phyloP scores from a whole-genome alignment of 1,140 invertebrate genomes.

The Formica exsecta region DNA sequence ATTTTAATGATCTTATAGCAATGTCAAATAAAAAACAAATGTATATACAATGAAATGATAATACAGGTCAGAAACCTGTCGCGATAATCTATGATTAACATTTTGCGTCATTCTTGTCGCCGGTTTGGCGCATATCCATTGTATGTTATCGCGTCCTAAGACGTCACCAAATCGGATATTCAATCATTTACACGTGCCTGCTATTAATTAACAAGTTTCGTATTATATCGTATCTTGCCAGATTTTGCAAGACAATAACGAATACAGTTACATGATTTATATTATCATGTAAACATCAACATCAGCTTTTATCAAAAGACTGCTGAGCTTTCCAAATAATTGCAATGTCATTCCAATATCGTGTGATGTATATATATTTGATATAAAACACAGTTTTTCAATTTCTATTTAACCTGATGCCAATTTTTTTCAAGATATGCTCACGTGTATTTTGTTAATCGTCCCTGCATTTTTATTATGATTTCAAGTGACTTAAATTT shows the following conservation, averaged over 20 bases:
- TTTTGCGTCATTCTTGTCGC: background rate
- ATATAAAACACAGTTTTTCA: conserved; percentile 9
- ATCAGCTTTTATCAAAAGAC: background rate
- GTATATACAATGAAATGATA: background rate
- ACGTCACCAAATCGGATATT: conserved; percentile 15
- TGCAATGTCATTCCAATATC: background rate
- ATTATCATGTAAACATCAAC: background rate
- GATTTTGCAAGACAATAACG: background rate
- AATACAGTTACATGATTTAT: background rate
- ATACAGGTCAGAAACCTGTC: background rate
- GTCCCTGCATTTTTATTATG: background rate
- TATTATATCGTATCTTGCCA: background rate
- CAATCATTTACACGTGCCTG: background rate
- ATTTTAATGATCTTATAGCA: too few relatives aligned
- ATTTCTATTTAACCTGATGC: background rate
- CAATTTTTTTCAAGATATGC: background rate
- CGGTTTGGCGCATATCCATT: background rate
- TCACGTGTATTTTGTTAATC: background rate
- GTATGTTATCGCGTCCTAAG: background rate
- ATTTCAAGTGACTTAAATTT: background rate
- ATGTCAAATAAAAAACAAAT: too few relatives aligned
- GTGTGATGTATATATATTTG: background rate
- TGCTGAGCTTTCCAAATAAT: background rate
- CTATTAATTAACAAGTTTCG: background rate
- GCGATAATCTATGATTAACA: background rate